A percentile compares a stretch with the other conserved stretches of the same genome.
These are phyloP conservation scores for Enteromius paludinosus DNA, from an alignment of 2,797 vertebrate species.

Conservation along the genomic window DNA sequence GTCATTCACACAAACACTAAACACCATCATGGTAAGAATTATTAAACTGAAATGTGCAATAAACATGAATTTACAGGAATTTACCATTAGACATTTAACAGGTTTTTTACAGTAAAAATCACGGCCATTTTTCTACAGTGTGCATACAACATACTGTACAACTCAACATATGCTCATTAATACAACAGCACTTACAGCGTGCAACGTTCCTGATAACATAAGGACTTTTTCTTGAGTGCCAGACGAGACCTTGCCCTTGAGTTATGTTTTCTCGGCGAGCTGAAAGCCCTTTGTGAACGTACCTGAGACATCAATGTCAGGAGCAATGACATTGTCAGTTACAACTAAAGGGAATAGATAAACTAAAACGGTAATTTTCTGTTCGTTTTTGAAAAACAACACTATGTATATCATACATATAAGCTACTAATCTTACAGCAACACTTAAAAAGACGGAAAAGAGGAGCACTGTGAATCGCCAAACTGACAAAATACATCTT, in stretches of 20 bases:
- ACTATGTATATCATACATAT: not conserved
- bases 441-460: slow-evolving; percentile 33
- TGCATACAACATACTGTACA: not conserved
- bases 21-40: no score
- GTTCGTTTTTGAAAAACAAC: not conserved
- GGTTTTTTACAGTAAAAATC: no score
- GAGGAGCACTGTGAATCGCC: slow-evolving; percentile 61
- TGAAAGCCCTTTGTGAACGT: not conserved
- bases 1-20: no score
- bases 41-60: no score
- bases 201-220: not conserved
- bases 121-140: not conserved
- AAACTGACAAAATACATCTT: slow-evolving; percentile 69
- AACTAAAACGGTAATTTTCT: not conserved
- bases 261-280: slow-evolving; percentile 18
- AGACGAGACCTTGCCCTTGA: slow-evolving; percentile 33
- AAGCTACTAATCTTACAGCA: slow-evolving; percentile 11
- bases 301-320: slow-evolving; percentile 41
- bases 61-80: no score
- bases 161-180: slow-evolving; percentile 5
- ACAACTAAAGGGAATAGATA: slow-evolving; percentile 16
- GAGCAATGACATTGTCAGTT: slow-evolving; percentile 29
- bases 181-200: not conserved
- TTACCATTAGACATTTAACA: no score
- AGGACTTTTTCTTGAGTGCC: slow-evolving; percentile 18